Evolutionary conservation across 2,113 vertebrate genomes (phyloP).

Genomic region (Atlantisia rogersi): DNA sequence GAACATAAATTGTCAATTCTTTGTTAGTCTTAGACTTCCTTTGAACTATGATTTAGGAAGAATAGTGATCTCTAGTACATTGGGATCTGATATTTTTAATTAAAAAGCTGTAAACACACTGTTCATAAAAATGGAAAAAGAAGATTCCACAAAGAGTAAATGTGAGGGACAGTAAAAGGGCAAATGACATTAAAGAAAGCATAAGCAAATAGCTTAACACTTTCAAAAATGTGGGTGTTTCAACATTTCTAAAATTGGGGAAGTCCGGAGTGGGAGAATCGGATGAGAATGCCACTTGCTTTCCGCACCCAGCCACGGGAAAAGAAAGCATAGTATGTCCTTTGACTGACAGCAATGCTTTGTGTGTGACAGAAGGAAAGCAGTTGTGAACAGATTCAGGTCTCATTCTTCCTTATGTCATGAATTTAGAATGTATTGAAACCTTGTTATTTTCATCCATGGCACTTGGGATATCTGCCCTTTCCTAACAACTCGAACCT

Average conservation of each 20-base stretch:
- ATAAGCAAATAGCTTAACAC: not conserved
- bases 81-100: not conserved
- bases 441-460: not conserved
- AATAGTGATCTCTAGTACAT: not conserved
- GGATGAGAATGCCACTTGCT: not conserved
- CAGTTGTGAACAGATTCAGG: not conserved
- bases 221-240: not conserved
- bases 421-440: not conserved
- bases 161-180: not conserved
- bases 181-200: not conserved
- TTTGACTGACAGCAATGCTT: not conserved
- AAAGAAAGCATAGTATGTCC: not conserved
- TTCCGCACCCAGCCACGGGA: not conserved
- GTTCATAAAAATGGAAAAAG: not conserved
- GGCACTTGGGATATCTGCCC: not conserved
- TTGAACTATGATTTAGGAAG: constrained; percentile 33
- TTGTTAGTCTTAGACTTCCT: constrained; percentile 3
- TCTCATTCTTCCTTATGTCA: not conserved
- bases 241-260: not conserved
- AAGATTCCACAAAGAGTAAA: not conserved
- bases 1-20: constrained; percentile 51
- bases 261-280: not conserved
- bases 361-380: not conserved
- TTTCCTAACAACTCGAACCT: not conserved
- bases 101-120: not conserved